Base-by-base conservation (phyloP, 1,140 invertebrate species). In the Drosophila eugracilis region DNA sequence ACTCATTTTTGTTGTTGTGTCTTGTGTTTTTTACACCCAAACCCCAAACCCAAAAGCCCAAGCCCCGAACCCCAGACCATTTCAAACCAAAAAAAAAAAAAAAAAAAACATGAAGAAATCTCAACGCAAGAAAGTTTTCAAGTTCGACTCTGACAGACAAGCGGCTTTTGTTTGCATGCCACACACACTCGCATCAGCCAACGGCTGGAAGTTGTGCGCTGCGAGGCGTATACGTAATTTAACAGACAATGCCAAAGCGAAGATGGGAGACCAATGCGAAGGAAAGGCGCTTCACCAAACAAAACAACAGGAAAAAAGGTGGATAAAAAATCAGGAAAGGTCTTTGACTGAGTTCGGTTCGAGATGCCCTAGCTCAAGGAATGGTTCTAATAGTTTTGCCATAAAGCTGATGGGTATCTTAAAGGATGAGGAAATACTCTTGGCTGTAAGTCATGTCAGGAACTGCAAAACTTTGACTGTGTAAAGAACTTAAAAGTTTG, bases 141-240 rank as follows among this genome's bases (percentile, higher is more conserved):
- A 86, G 81, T 86, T 86, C 81, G 81, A 84, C 55, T 78, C 78
- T 84, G 83, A 83, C 83, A 86, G 81, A 71, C 77, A 88, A 78
- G 73, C 74, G 57, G 57, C 78, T 88, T 85, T 86, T 86, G 81
- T 88, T 86, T 86, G 81, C 83, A 88, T 77, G 77, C 54, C 62
- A 66, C 37, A 57, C 26, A 44, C 58, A 70, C 58, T 65, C 44
- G 55, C 55, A 63, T 45, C 34, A 60, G 39, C 70, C 57, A 30
- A 66, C 55, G 37, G 59, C 50, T 83, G 62, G 41, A 37, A 65
- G 60, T 65, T 65, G 55, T 75, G 75, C 58, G 81, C 74, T 83
- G 47, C 78, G 77, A 81, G 81, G 78, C 81, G 81, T 86, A 86
- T 88, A 78, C 83, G 81, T 71, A 86, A 88, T 86, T 86, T 86